Conservation (phyloP, 2,797 vertebrate species). For the Enteromius unitaeniatus region DNA sequence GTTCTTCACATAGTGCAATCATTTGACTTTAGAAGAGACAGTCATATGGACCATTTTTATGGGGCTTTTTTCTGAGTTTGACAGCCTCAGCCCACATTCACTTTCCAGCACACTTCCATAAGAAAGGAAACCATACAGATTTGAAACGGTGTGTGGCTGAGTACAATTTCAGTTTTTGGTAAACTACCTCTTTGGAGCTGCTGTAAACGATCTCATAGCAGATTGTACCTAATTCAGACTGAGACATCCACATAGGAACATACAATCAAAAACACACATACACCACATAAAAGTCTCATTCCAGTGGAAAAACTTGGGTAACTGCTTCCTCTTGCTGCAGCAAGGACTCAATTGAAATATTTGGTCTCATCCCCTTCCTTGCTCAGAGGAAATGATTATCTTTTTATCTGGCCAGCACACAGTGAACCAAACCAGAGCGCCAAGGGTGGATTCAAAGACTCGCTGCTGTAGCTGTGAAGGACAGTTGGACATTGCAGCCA, state of each 20-base stretch:
- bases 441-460: slow-evolving; percentile 19
- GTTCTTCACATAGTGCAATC: neutral
- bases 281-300: neutral
- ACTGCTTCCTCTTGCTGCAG: slow-evolving; percentile 50
- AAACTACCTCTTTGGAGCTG: neutral
- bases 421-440: slow-evolving; percentile 51
- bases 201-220: neutral
- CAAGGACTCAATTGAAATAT: slow-evolving; percentile 64
- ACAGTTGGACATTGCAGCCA: slow-evolving; percentile 49
- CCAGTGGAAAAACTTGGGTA: neutral
- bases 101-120: neutral
- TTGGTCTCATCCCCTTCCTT: slow-evolving; percentile 54
- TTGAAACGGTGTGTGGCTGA: neutral
- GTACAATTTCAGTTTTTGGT: neutral
- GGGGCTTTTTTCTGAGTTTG: neutral
- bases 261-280: neutral
- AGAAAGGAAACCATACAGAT: neutral
- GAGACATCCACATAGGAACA: neutral
- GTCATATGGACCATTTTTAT: neutral
- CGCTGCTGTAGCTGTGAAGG: slow-evolving; percentile 27
- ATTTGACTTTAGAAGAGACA: neutral
- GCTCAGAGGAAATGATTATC: slow-evolving; percentile 64
- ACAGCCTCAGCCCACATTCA: neutral
- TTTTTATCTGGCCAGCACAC: slow-evolving; percentile 69
- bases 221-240: neutral